phyloP scores from a whole-genome alignment of 2,113 vertebrate genomes.

The rabbit (Oryctolagus cuniculus) region mOryCun1.1 NC_091443.1:51888501-51889000 shows the following conservation, averaged over 20 bases:
- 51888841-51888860: conserved; percentile 91
- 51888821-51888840: conserved; percentile 95
- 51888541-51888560: background rate
- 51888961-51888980: too few species aligned
- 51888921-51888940: background rate
- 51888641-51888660: background rate
- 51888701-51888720: background rate
- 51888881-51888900: conserved; percentile 1
- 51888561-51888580: background rate
- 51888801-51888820: conserved; percentile 96
- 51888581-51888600: background rate
- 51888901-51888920: background rate
- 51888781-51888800: conserved; percentile 98
- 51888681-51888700: too few species aligned
- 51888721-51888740: conserved; percentile 92
- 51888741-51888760: conserved; percentile 96
- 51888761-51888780: conserved; percentile 98
- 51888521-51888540: background rate
- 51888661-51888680: too few species aligned
- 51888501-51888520: background rate
- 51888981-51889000: too few species aligned
- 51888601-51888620: conserved; percentile 14
- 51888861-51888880: conserved; percentile 94
- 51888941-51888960: background rate
- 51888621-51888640: background rate